These are phyloP conservation scores for Halyomorpha halys DNA, from an alignment of 1,140 invertebrate genomes.

Conservation along the genomic window DNA sequence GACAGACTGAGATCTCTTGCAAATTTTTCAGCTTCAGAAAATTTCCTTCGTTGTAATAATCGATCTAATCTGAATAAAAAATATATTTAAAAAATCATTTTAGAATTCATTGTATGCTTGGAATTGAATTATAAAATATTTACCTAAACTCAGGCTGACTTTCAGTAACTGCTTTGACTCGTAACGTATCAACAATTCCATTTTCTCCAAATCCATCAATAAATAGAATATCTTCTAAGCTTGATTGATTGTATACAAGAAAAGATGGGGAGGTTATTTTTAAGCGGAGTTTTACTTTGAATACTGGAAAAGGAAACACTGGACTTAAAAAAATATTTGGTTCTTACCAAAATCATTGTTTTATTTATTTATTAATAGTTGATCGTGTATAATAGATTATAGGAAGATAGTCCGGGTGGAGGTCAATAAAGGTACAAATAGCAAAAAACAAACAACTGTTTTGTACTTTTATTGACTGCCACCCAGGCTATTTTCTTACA, in stretches of 20 bases:
- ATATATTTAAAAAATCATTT: too few species aligned
- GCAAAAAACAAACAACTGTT: too few species aligned
- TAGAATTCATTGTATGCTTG: background rate
- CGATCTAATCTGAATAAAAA: conserved; percentile 34
- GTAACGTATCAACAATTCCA: conserved; percentile 33
- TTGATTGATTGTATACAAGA: conserved; percentile 33
- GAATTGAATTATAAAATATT: conserved; percentile 5
- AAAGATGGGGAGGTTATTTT: conserved; percentile 33
- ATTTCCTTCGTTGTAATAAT: conserved; percentile 36
- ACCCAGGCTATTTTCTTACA: too few species aligned
- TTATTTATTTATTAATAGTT: too few species aligned
- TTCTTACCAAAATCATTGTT: too few species aligned
- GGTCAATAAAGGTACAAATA: too few species aligned
- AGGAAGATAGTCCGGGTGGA: too few species aligned
- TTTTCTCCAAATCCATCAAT: conserved; percentile 34
- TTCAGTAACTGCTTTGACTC: conserved; percentile 37
- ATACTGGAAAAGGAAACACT: background rate
- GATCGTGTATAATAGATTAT: too few species aligned
- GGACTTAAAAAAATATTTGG: too few species aligned
- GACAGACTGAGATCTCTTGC: conserved; percentile 36
- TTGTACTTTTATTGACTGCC: too few species aligned
- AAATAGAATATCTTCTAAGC: conserved; percentile 34
- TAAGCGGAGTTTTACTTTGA: conserved; percentile 34
- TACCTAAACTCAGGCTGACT: conserved; percentile 34
- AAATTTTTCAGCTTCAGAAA: conserved; percentile 37